Evolutionary conservation across 2,797 vertebrate genomes (phyloP).

Genomic region (Sebastes oblongus): DNA sequence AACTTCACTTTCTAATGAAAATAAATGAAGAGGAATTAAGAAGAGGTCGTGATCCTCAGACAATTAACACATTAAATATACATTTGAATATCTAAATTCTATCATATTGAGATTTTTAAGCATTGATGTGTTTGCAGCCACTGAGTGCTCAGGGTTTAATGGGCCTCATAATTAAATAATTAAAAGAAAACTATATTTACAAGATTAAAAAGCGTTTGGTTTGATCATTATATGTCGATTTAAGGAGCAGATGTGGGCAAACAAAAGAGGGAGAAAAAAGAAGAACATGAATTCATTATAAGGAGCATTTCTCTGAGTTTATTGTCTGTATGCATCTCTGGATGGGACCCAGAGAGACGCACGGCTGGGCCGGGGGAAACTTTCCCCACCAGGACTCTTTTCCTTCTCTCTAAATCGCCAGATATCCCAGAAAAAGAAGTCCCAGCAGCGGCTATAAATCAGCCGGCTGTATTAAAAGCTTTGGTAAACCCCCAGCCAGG

Average conservation of each 20-base stretch:
- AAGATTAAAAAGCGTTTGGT: background rate
- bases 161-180: constrained; percentile 25
- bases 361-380: constrained; percentile 16
- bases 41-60: background rate
- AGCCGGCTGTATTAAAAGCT: constrained; percentile 66
- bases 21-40: background rate
- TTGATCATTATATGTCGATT: background rate
- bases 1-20: background rate
- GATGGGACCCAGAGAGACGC: constrained; percentile 23
- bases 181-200: constrained; percentile 12
- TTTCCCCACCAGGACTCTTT: constrained; percentile 18
- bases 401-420: constrained; percentile 33
- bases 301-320: background rate
- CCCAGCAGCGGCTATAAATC: constrained; percentile 67
- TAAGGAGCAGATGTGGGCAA: background rate
- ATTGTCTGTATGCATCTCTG: constrained; percentile 29
- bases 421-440: constrained; percentile 48
- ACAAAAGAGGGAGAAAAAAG: background rate
- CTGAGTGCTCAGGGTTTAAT: background rate
- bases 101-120: background rate
- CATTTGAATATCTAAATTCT: no score
- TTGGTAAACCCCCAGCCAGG: constrained; percentile 65
- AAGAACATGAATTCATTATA: constrained; percentile 12
- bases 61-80: background rate
- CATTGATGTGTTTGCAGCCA: background rate